Conservation (phyloP, 2,888 invertebrate species). For the Eristalinus aeneus region DNA sequence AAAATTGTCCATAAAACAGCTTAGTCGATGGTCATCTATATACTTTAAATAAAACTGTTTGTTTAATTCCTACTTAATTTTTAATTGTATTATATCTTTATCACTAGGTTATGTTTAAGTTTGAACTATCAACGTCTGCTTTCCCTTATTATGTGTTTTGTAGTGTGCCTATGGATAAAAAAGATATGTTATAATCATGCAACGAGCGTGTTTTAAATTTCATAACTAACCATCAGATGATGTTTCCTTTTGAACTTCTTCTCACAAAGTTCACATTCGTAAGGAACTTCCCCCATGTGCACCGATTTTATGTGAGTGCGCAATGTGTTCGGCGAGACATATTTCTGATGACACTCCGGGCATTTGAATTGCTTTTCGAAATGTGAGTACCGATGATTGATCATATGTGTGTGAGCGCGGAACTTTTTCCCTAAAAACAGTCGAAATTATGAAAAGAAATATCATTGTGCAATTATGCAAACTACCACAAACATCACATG, state of each 20-base stretch:
- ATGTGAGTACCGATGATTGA: constrained; percentile 75
- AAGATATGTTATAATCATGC: not conserved
- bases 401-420: constrained; percentile 74
- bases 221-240: constrained; percentile 72
- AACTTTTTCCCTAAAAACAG: constrained; percentile 72
- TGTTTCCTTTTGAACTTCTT: constrained; percentile 75
- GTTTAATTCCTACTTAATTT: not conserved
- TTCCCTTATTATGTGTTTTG: constrained; percentile 71
- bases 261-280: constrained; percentile 73
- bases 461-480: not conserved
- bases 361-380: constrained; percentile 74
- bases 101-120: not conserved
- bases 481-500: constrained; percentile 75
- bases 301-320: constrained; percentile 73
- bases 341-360: constrained; percentile 73
- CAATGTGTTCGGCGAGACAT: constrained; percentile 74
- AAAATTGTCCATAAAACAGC: too few relatives aligned
- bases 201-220: not conserved
- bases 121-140: not conserved
- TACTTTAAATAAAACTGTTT: not conserved
- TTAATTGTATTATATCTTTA: not conserved
- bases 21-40: too few relatives aligned
- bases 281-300: constrained; percentile 73
- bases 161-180: constrained; percentile 72
- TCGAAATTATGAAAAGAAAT: not conserved